Base-by-base conservation (phyloP, 2,888 invertebrate genomes). In the Arenicola marina region DNA sequence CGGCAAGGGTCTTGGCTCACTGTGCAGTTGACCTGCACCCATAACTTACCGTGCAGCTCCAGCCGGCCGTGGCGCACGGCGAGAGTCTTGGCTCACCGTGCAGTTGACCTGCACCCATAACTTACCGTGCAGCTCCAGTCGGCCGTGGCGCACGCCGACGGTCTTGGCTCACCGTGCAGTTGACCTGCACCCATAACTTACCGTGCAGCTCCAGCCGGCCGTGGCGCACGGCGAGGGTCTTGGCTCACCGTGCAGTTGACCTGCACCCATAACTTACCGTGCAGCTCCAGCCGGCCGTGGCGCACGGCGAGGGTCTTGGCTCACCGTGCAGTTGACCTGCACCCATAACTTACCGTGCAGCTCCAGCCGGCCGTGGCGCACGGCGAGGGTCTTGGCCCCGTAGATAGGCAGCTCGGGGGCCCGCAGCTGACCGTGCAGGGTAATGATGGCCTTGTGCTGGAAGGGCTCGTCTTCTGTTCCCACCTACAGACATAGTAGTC, bases 151-250 rank as follows among this genome's bases (percentile, higher is more conserved):
- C n/a, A n/a, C n/a, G n/a, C n/a, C n/a, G n/a, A n/a, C n/a, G n/a
- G n/a, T n/a, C n/a, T n/a, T n/a, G n/a, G n/a, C n/a, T n/a, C n/a
- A n/a, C n/a, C n/a, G n/a, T n/a, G n/a, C n/a, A n/a, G n/a, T n/a
- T n/a, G 38, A 38, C 38, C 38, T 15, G 18, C 38, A 38, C 11
- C 11, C 11, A 11, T 38, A 15, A 15, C 15, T 48, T 11, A 78
- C 81, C 81, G 67, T 80, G 79, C 1, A 81, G 62, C 26, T 80
- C 79, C 4, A 82, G 68, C 1, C 70, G 76, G 24, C 82, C 82
- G 29, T 80, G 75, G 44, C 82, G 66, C 1, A 82, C 68, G 46
- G 76, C 81, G 2, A 82, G 66, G 2, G 73, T 74, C 65, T 82
- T 82, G 3, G 81, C 72, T 28, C 80, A n/a, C n/a, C n/a, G n/a